These are phyloP conservation scores for Tachypleus tridentatus DNA, from an alignment of 1,140 invertebrate genomes.

Conservation along the genomic window DNA sequence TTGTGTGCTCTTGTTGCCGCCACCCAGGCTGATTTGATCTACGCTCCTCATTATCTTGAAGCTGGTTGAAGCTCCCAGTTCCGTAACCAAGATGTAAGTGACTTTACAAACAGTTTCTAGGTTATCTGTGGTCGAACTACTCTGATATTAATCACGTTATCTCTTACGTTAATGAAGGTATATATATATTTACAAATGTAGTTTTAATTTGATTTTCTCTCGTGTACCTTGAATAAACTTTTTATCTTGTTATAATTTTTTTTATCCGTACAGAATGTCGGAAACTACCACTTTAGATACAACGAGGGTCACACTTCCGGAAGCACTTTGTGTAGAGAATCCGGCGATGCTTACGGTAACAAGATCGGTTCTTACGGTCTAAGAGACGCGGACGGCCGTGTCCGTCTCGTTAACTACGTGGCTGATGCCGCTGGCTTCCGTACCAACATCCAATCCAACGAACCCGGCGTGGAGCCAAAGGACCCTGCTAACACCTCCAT, in stretches of 20 bases:
- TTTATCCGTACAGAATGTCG: constrained; percentile 13
- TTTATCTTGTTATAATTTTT: background rate
- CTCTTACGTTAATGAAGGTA: background rate
- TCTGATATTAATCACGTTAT: background rate
- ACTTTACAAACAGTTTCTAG: background rate
- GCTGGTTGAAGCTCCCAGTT: constrained; percentile 22
- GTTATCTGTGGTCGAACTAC: background rate
- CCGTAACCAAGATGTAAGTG: constrained; percentile 24
- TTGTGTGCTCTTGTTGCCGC: background rate
- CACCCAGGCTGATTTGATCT: background rate
- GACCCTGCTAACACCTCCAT: constrained; percentile 21
- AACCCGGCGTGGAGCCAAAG: constrained; percentile 20
- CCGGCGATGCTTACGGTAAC: constrained; percentile 22
- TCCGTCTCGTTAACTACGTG: constrained; percentile 28
- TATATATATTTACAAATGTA: background rate
- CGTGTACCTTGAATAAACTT: background rate
- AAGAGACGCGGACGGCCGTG: constrained; percentile 26
- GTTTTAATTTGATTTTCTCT: background rate
- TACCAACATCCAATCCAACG: constrained; percentile 24
- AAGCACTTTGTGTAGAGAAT: constrained; percentile 25
- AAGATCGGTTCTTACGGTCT: constrained; percentile 26
- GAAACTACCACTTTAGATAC: constrained; percentile 29
- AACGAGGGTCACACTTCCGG: constrained; percentile 29
- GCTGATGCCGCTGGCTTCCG: constrained; percentile 29
- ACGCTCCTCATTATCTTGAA: constrained; percentile 3